Base-by-base conservation (phyloP, 2,113 vertebrate species). In the Periophthalmodon schlosseri region DNA sequence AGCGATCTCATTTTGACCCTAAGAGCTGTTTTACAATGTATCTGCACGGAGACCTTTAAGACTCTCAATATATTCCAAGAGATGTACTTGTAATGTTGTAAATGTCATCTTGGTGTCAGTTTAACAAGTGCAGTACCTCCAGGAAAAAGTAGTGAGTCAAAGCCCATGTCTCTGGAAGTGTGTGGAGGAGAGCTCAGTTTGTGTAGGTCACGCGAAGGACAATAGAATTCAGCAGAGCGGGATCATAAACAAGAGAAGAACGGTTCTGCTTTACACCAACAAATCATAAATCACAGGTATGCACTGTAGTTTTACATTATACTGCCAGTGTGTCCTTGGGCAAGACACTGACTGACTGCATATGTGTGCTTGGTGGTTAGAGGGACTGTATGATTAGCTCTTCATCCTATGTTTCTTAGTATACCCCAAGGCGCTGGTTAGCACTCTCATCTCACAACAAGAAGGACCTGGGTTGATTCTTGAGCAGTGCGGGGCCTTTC, bases 201-300 rank as follows among this genome's bases (percentile, higher is more conserved):
- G 39, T 68, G 63, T 33, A 61, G 74, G 80, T 87, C 73, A 24
- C 36, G 69, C 50, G 2, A 21, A 80, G 77, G 77, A 61, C 72
- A 82, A 75, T 64, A 18, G 24, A 68, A 76, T 77, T 73, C 77
- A 71, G 67, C 74, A 50, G 28, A 58, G 67, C 72, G 50, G 57
- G 36, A 72, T 72, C 61, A 79, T 74, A 63, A 56, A 21, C 52
- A 60, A 23, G 34, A 44, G 49, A 49, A 76, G 71, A 56, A 34
- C 69, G 46, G 61, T 39, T 79, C 69, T 70, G 66, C 49, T n/a
- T 83, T 76, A 44, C 39, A 10, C 70, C 39, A 75, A 61, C 61
- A 74, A 70, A 66, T 77, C 50, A 60, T 66, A 81, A 69, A 47
- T 74, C 60, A 14, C n/a, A n/a, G 5, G 0, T 70, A n/a, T 79